Evolutionary conservation across 2,888 invertebrate genomes (phyloP).

Genomic region (Tridacna crocea): DNA sequence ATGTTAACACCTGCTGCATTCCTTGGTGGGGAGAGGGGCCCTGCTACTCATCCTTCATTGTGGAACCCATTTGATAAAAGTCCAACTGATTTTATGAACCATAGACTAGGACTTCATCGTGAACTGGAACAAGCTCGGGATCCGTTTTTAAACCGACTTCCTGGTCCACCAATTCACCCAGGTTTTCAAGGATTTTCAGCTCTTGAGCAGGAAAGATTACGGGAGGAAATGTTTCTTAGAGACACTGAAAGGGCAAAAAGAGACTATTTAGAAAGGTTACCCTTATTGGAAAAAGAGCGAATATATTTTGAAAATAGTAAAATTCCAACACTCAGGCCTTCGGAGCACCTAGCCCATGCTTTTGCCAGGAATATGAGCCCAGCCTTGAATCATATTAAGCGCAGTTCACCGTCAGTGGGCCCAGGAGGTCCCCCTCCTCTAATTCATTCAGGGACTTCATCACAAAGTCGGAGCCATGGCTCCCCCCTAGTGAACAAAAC

Average conservation of each 20-base stretch:
- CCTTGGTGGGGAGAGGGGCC: constrained; percentile 67
- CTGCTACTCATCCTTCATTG: constrained; percentile 67
- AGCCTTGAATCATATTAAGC: constrained; percentile 71
- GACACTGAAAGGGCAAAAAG: constrained; percentile 68
- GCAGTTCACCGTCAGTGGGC: constrained; percentile 74
- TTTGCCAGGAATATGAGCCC: constrained; percentile 75
- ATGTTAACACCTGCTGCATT: constrained; percentile 68
- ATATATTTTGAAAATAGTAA: constrained; percentile 68
- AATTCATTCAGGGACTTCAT: constrained; percentile 75
- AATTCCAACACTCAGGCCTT: constrained; percentile 59
- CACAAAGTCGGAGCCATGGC: constrained; percentile 70
- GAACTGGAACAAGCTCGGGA: constrained; percentile 73
- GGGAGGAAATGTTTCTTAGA: constrained; percentile 72
- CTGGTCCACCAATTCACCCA: constrained; percentile 52
- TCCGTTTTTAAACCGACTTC: constrained; percentile 67
- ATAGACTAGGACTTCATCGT: constrained; percentile 66
- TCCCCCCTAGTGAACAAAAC: constrained; percentile 74
- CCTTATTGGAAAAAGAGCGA: constrained; percentile 67
- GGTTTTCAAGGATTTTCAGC: constrained; percentile 48
- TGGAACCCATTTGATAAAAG: constrained; percentile 78
- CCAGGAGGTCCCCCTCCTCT: constrained; percentile 78
- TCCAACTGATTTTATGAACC: constrained; percentile 63
- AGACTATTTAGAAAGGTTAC: constrained; percentile 74
- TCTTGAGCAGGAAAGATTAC: constrained; percentile 71
- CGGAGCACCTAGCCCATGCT: constrained; percentile 64